These are phyloP conservation scores for Drosophila carrolli DNA, from an alignment of 1,140 invertebrate species.

Conservation along the genomic window DNA sequence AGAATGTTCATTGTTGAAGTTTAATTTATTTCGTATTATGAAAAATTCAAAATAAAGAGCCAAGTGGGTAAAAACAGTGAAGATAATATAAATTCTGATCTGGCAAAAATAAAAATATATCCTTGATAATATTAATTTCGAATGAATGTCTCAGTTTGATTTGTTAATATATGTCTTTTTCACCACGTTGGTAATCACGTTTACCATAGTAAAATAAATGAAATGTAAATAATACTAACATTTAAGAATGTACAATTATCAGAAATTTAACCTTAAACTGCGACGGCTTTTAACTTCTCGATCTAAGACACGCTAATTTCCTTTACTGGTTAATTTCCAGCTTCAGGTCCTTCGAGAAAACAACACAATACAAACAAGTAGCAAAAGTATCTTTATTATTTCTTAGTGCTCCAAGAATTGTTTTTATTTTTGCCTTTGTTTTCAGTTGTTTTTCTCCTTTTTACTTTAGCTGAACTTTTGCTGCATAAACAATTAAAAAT, in stretches of 20 bases:
- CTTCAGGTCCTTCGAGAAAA: neutral
- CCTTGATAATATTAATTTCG: no score
- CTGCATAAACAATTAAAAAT: slow-evolving; percentile 73
- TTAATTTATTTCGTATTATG: neutral
- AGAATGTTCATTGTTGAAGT: neutral
- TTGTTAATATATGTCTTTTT: no score
- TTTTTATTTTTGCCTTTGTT: slow-evolving; percentile 33
- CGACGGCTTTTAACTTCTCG: neutral
- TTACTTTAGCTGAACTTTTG: slow-evolving; percentile 39
- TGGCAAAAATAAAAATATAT: no score
- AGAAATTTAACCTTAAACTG: neutral
- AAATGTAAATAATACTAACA: no score
- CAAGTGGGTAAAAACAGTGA: no score
- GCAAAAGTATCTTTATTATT: slow-evolving; percentile 40
- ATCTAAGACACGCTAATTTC: neutral
- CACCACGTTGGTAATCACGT: no score
- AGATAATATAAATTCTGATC: no score
- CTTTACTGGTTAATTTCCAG: slow-evolving; percentile 16
- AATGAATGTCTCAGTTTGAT: no score
- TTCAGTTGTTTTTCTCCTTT: slow-evolving; percentile 18
- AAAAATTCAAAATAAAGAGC: no score
- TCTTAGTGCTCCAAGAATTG: slow-evolving; percentile 23
- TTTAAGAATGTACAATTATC: no score
- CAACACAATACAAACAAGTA: slow-evolving; percentile 17
- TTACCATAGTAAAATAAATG: no score